Percentiles rank a stretch among this genome's conserved stretches.
Conservation (phyloP, 2,113 vertebrate species). For the Hippolais icterina region DNA sequence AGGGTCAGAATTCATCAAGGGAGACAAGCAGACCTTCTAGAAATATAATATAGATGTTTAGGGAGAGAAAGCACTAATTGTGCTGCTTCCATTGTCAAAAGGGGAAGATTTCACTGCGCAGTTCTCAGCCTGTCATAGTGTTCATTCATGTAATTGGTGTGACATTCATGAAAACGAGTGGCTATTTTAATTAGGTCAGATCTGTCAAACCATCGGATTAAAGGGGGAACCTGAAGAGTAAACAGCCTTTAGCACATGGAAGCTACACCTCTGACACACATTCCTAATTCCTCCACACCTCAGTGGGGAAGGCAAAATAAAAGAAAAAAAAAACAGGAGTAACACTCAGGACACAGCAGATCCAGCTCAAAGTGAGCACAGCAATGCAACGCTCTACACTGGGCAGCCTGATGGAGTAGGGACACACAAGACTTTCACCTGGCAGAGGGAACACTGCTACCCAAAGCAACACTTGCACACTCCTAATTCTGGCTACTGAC, state of each 20-base stretch:
- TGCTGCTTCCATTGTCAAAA: not conserved
- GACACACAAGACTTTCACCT: not conserved
- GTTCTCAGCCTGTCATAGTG: not conserved
- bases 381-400: not conserved
- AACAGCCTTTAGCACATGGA: not conserved
- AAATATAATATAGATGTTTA: not conserved
- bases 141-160: not conserved
- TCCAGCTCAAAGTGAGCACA: not conserved
- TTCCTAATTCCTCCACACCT: not conserved
- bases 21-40: not conserved
- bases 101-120: not conserved
- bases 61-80: not conserved
- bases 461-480: not conserved
- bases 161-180: not conserved
- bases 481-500: not conserved
- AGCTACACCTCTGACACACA: not conserved
- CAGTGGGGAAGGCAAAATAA: rapidly evolving
- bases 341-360: not conserved
- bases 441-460: not conserved
- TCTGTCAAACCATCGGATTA: slow-evolving; percentile 24
- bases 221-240: not conserved
- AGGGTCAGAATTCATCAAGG: not conserved
- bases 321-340: not conserved
- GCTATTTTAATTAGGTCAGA: slow-evolving; percentile 35
- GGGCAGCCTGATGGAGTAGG: not conserved